Evolutionary conservation across 1,140 invertebrate genomes (phyloP), one percentile per base, ranked within the genome.

Genomic region (Brachionus sp.): DNA sequence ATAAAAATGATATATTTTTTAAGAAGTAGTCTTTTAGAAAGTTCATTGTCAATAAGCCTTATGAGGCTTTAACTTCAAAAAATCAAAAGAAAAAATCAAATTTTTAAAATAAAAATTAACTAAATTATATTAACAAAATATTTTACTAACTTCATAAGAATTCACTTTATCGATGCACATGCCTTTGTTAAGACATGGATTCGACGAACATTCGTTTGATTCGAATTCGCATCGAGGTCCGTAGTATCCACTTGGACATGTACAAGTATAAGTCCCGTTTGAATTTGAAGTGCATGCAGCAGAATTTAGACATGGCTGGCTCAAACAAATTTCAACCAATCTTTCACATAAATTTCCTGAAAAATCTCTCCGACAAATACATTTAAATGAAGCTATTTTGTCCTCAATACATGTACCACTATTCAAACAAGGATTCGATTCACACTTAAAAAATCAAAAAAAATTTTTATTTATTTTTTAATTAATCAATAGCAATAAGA

Each of bases 211-310:
- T 39, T 29, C 25, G 25, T 68, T 44, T 29, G 25, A 33, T 57
- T 33, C n/a, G 29, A 93, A 95, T 89, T 96, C 93, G 86, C 95
- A 98, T 87, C 95, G 94, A 70, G 94, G 95, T 4, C 95, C 95
- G 6, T 94, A 95, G 88, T 96, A 97, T 0, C 95, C 96, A 1
- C 94, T 90, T 3, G 92, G 93, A 87, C 95, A 98, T 1, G 93
- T 94, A 86, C 95, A 97, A 2, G 57, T 23, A 13, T 68, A 83
- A n/a, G 62, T 46, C 13, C 66, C 82, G 19, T 75, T 37, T 33
- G n/a, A 12, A 37, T 83, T 29, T 12, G 42, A 46, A 16, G 73
- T 29, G 35, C 86, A 87, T 7, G 70, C 77, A 0, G 85, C 86
- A 12, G 78, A 83, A 62, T 86, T 85, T 2, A 83, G 37, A 82